phyloP scores from a whole-genome alignment of 2,113 vertebrate genomes.

The Paraplagusia blochii region DNA sequence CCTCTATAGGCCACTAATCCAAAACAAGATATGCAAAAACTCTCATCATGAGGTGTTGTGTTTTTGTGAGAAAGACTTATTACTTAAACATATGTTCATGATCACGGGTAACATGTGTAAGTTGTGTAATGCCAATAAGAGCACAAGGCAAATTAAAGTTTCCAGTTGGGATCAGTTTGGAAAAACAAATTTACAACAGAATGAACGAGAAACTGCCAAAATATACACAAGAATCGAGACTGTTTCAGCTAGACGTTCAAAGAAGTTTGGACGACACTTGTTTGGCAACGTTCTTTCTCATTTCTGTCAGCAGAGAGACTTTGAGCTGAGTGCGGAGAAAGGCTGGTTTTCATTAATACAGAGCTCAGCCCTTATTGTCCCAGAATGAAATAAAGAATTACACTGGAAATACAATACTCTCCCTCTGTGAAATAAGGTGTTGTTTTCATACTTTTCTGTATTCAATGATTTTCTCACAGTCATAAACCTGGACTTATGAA shows the following conservation, averaged over 20 bases:
- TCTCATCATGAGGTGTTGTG: slow-evolving; percentile 19
- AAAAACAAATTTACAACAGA: slow-evolving; percentile 1
- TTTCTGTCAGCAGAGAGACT: background rate
- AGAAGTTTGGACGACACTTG: slow-evolving; percentile 4
- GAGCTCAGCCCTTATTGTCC: background rate
- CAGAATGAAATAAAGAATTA: background rate
- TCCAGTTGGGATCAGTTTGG: slow-evolving; percentile 16
- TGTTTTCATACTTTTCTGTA: background rate
- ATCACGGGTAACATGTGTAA: slow-evolving; percentile 14
- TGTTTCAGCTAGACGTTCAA: background rate
- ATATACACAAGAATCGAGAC: background rate
- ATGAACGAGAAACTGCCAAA: background rate
- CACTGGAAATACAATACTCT: background rate
- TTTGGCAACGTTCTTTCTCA: slow-evolving; percentile 10
- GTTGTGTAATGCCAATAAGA: slow-evolving; percentile 23
- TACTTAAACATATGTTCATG: slow-evolving; percentile 26
- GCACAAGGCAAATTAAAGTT: slow-evolving; percentile 17
- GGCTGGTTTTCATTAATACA: background rate
- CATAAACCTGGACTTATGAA: too few species aligned
- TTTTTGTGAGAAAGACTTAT: slow-evolving; percentile 29
- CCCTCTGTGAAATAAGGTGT: background rate
- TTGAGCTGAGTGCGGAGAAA: background rate
- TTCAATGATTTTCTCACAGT: too few species aligned
- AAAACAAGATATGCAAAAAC: slow-evolving; percentile 43
- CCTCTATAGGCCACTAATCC: slow-evolving; percentile 37